These are phyloP conservation scores for Drosophila punjabiensis DNA, from an alignment of 1,140 invertebrate genomes.

Conservation along the genomic window DNA sequence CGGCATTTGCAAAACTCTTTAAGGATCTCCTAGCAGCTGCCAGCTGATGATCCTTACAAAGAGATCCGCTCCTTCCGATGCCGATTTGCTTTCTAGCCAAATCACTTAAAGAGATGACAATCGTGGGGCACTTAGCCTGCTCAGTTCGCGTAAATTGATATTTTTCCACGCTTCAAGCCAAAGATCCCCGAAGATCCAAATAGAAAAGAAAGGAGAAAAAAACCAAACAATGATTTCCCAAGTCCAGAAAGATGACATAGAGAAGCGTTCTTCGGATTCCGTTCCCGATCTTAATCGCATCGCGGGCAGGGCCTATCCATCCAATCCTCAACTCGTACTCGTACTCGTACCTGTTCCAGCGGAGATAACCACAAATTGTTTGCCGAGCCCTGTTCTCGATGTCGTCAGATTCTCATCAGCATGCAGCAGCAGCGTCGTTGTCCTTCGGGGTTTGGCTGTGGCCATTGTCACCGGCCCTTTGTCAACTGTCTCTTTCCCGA, in stretches of 20 bases:
- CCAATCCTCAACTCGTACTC: slow-evolving; percentile 24
- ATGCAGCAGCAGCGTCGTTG: slow-evolving; percentile 40
- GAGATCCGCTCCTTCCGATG: slow-evolving; percentile 32
- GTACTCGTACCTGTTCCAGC: slow-evolving; percentile 46
- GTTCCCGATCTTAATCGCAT: slow-evolving; percentile 49
- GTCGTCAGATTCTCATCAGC: slow-evolving; percentile 60
- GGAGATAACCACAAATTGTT: slow-evolving; percentile 64
- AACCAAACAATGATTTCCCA: slow-evolving; percentile 33
- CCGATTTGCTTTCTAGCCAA: slow-evolving; percentile 43
- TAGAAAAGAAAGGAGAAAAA: background rate
- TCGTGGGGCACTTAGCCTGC: slow-evolving; percentile 36
- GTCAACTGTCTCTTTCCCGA: slow-evolving; percentile 35
- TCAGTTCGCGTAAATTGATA: slow-evolving; percentile 58
- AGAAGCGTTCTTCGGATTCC: slow-evolving; percentile 29
- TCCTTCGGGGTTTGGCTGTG: slow-evolving; percentile 43
- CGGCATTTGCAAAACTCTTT: slow-evolving; percentile 14
- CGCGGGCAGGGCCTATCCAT: slow-evolving; percentile 9
- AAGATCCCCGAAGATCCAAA: slow-evolving; percentile 4
- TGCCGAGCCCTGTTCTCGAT: slow-evolving; percentile 40
- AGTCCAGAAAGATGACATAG: slow-evolving; percentile 58
- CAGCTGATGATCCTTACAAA: slow-evolving; percentile 35
- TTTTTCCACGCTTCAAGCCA: slow-evolving; percentile 55
- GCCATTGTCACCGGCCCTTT: slow-evolving; percentile 54
- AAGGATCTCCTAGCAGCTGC: slow-evolving; percentile 21
- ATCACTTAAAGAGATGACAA: slow-evolving; percentile 54